These are phyloP conservation scores for Lasioglossum figueresi DNA, from an alignment of 2,888 invertebrate species.

Conservation along the genomic window DNA sequence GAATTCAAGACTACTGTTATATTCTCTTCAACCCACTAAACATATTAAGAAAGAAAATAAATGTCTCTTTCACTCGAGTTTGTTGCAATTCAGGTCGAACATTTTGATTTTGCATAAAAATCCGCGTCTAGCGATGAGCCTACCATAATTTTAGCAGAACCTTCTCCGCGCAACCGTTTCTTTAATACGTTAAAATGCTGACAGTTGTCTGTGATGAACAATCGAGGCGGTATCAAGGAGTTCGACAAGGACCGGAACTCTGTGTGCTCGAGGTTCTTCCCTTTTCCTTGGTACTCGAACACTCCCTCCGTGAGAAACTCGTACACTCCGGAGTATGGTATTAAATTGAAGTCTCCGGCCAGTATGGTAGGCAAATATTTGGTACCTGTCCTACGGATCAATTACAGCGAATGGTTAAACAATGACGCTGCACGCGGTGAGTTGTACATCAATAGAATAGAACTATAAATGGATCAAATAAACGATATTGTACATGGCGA, in stretches of 20 bases:
- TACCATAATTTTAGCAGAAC: conserved; percentile 70
- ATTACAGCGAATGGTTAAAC: conserved; percentile 33
- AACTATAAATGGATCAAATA: neutral
- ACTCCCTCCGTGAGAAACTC: conserved; percentile 88
- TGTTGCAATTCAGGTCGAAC: neutral
- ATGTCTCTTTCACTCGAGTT: too few relatives aligned
- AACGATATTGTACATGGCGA: neutral
- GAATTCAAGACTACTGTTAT: too few relatives aligned
- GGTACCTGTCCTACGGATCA: conserved; percentile 76
- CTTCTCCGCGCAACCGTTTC: conserved; percentile 83
- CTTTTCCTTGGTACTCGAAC: conserved; percentile 84
- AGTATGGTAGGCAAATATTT: conserved; percentile 92
- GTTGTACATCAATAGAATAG: neutral
- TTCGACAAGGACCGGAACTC: conserved; percentile 73
- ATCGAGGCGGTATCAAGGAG: conserved; percentile 79
- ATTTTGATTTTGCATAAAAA: neutral
- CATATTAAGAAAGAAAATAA: too few relatives aligned
- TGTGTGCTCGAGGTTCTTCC: conserved; percentile 83
- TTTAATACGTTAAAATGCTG: conserved; percentile 86
- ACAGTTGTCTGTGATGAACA: conserved; percentile 86
- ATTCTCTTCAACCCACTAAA: too few relatives aligned
- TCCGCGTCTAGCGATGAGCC: neutral
- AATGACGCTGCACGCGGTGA: neutral
- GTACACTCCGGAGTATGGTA: conserved; percentile 90
- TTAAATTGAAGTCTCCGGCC: conserved; percentile 97